A percentile compares a stretch with the other conserved stretches of the same genome.
Conservation (phyloP, 2,797 vertebrate species). For the Bradypodion pumilum region DNA sequence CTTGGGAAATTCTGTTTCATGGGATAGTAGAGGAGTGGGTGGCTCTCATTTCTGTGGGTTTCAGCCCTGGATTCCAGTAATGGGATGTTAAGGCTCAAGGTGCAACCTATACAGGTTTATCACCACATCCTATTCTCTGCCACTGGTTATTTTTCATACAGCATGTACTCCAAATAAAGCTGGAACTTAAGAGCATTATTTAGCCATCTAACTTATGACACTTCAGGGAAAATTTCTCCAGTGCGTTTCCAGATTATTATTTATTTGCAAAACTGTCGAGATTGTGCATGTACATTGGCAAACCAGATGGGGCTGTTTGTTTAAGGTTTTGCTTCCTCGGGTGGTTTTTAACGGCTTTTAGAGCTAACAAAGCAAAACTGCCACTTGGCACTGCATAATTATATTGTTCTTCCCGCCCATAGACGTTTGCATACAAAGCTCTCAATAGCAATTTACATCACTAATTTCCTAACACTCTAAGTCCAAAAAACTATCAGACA, state of each 20-base stretch:
- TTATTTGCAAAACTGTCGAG: slow-evolving; percentile 21
- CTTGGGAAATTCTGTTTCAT: no score
- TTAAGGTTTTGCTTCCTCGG: slow-evolving; percentile 52
- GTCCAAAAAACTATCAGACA: not conserved
- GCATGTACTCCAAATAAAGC: not conserved
- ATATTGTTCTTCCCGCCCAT: slow-evolving; percentile 28
- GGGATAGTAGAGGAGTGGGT: no score
- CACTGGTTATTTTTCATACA: no score
- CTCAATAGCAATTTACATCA: not conserved
- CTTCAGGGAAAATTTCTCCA: slow-evolving; percentile 3
- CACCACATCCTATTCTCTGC: no score
- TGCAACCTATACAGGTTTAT: no score
- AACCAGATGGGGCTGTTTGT: slow-evolving; percentile 61
- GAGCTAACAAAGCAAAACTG: slow-evolving; percentile 56
- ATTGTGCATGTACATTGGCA: slow-evolving; percentile 51
- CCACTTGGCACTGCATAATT: slow-evolving; percentile 39
- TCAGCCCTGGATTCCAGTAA: no score
- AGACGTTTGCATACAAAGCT: slow-evolving; percentile 15
- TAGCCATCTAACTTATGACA: not conserved
- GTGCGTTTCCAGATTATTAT: slow-evolving; percentile 17
- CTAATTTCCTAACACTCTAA: not conserved
- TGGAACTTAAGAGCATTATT: not conserved
- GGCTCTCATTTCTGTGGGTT: no score
- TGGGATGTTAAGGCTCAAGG: no score
- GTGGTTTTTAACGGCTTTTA: slow-evolving; percentile 40